phyloP scores from a whole-genome alignment of 2,797 vertebrate species.

The Anolis apletophallus region DNA sequence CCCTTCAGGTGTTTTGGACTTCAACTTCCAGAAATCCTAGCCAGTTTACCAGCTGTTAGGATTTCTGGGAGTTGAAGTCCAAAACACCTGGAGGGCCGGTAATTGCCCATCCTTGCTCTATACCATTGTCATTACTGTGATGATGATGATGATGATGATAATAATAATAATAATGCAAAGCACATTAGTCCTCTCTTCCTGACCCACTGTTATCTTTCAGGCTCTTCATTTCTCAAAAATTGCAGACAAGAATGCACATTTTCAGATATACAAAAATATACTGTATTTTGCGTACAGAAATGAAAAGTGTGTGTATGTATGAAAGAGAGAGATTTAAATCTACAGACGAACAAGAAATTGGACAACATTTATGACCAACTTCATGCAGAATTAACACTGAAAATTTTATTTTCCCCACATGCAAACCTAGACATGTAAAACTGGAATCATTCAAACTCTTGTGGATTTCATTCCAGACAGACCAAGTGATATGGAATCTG shows the following conservation, averaged over 20 bases:
- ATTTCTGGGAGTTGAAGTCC: too few species aligned
- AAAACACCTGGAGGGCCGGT: too few species aligned
- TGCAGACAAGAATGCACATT: neutral
- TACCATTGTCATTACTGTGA: too few species aligned
- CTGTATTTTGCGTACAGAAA: too few species aligned
- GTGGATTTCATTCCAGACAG: constrained; percentile 39
- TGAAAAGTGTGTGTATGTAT: neutral
- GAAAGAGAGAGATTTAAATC: neutral
- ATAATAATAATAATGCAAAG: neutral
- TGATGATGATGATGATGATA: too few species aligned
- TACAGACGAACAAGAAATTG: neutral
- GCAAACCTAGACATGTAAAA: neutral
- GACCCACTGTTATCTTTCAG: neutral
- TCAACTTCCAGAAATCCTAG: too few species aligned
- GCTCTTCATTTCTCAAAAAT: neutral
- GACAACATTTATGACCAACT: neutral
- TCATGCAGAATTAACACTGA: neutral
- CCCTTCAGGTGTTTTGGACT: too few species aligned
- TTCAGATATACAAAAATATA: too few species aligned
- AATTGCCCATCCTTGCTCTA: too few species aligned
- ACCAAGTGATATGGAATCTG: constrained; percentile 42
- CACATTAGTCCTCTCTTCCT: neutral
- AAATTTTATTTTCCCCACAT: neutral
- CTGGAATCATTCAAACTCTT: constrained; percentile 38
- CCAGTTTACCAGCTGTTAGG: too few species aligned